Conservation (phyloP, 2,888 invertebrate genomes). For the Halictus quadricinctus region DNA sequence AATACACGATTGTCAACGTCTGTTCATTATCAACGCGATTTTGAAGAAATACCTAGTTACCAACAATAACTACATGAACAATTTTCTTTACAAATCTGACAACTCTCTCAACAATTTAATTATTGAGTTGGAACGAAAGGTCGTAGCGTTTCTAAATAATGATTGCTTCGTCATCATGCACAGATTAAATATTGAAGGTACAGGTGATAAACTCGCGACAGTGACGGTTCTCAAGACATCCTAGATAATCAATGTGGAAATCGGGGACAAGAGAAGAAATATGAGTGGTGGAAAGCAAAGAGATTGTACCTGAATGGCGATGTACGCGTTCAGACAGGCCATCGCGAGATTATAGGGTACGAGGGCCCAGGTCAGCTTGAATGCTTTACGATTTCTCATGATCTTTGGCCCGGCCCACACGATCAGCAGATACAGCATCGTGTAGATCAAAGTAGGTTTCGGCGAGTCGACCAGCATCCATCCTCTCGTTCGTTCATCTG, state of each 20-base stretch:
- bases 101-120: too few relatives aligned
- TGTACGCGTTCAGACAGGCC: slow-evolving; percentile 92
- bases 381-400: slow-evolving; percentile 91
- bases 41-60: too few relatives aligned
- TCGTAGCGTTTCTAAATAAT: too few relatives aligned
- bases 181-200: background rate
- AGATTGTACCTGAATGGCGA: slow-evolving; percentile 87
- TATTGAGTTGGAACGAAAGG: too few relatives aligned
- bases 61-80: too few relatives aligned
- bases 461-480: slow-evolving; percentile 94
- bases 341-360: slow-evolving; percentile 93
- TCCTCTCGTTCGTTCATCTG: slow-evolving; percentile 91
- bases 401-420: slow-evolving; percentile 92
- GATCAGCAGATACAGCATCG: slow-evolving; percentile 88
- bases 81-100: too few relatives aligned
- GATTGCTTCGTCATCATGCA: too few relatives aligned
- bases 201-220: background rate
- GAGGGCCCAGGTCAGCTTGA: slow-evolving; percentile 89
- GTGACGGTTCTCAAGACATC: background rate
- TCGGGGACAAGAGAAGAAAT: background rate
- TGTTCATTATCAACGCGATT: too few relatives aligned
- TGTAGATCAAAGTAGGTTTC: slow-evolving; percentile 88
- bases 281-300: slow-evolving; percentile 6
- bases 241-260: background rate
- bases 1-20: too few relatives aligned